Evolutionary conservation across 2,113 vertebrate genomes (phyloP).

Genomic region (Pseudolaguvia tuberculata): DNA sequence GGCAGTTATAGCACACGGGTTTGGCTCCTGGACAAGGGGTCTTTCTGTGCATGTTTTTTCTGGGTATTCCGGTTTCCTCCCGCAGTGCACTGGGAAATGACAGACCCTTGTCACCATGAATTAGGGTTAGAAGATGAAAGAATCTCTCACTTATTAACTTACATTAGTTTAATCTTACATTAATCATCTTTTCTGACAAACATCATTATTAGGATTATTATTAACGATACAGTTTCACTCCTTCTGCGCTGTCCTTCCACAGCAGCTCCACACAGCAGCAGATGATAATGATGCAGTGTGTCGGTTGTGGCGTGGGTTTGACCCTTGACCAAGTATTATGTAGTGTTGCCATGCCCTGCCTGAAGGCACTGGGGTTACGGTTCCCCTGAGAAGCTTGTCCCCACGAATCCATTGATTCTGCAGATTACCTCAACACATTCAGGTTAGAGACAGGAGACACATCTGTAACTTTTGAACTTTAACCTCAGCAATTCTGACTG

Average conservation of each 20-base stretch:
- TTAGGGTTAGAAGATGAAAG: too few species aligned
- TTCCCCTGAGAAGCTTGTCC: constrained; percentile 78
- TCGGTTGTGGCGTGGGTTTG: constrained; percentile 43
- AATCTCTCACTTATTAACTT: too few species aligned
- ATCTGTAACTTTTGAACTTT: constrained; percentile 57
- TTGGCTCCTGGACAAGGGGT: too few species aligned
- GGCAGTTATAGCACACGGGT: too few species aligned
- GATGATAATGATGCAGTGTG: constrained; percentile 1
- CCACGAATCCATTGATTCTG: constrained; percentile 77
- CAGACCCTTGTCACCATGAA: too few species aligned
- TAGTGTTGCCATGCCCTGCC: constrained; percentile 61
- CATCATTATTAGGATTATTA: constrained; percentile 55
- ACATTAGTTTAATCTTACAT: too few species aligned
- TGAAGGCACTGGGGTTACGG: constrained; percentile 76
- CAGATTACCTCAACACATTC: constrained; percentile 53
- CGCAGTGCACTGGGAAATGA: too few species aligned
- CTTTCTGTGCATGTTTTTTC: too few species aligned
- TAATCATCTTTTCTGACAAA: constrained; percentile 48
- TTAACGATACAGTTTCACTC: constrained; percentile 63
- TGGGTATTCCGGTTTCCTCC: too few species aligned
- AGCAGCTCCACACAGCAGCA: too few species aligned
- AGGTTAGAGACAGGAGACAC: constrained; percentile 55
- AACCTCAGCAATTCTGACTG: constrained; percentile 8
- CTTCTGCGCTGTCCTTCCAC: constrained; percentile 10
- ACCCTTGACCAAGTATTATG: constrained; percentile 68